Evolutionary conservation across 2,888 invertebrate genomes (phyloP).

Genomic region (Eupeodes luniger): DNA sequence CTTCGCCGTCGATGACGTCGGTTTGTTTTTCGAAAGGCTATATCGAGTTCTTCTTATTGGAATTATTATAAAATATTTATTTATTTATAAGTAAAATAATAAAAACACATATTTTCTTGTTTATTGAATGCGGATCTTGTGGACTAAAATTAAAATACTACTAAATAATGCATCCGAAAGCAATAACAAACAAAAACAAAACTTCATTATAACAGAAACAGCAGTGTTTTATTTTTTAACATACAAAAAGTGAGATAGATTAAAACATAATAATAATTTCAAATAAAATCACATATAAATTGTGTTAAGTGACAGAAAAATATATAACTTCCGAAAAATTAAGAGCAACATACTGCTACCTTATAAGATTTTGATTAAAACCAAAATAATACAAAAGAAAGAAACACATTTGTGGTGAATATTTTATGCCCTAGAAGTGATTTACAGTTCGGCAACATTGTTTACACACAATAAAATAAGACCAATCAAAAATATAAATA

Average conservation of each 20-base stretch:
- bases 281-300: conserved; percentile 22
- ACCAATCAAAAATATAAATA: conserved; percentile 37
- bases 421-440: conserved; percentile 53
- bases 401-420: conserved; percentile 43
- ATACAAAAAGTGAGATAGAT: conserved; percentile 50
- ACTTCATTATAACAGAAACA: conserved; percentile 26
- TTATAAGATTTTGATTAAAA: conserved; percentile 44
- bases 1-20: conserved; percentile 79
- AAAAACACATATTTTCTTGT: conserved; percentile 37
- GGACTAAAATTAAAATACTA: conserved; percentile 42
- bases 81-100: conserved; percentile 41
- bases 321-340: conserved; percentile 9
- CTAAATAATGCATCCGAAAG: conserved; percentile 67
- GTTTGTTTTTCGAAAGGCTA: conserved; percentile 72
- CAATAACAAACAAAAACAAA: conserved; percentile 48
- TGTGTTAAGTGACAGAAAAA: conserved; percentile 9
- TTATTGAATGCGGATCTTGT: conserved; percentile 73
- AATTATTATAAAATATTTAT: conserved; percentile 50
- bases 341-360: conserved; percentile 2
- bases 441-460: conserved; percentile 68
- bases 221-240: conserved; percentile 27
- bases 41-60: conserved; percentile 64
- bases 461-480: conserved; percentile 61
- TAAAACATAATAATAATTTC: conserved; percentile 21
- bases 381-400: neutral